A percentile compares a stretch with the other conserved stretches of the same genome.
phyloP scores from a whole-genome alignment of 2,888 invertebrate species.

The Drosophila vallismaia region DNA sequence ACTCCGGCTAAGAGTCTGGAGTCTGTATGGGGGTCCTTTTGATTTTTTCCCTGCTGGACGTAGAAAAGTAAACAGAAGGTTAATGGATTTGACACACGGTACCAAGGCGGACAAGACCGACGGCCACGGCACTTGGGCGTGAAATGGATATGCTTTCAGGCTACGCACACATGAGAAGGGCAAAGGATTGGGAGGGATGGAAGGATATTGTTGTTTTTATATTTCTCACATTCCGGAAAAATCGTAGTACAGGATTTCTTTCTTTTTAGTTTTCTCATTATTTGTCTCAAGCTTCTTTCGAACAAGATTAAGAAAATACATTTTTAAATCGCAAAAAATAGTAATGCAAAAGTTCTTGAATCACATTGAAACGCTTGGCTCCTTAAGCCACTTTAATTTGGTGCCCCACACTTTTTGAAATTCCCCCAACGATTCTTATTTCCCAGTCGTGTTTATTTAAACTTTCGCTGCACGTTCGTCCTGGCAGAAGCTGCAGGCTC shows the following conservation, averaged over 20 bases:
- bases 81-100: constrained; percentile 82
- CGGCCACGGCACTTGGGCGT: constrained; percentile 75
- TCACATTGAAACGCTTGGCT: background rate
- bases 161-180: constrained; percentile 52
- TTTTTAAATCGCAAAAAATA: background rate
- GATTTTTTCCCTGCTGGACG: constrained; percentile 55
- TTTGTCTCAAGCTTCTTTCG: background rate
- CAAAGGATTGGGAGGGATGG: constrained; percentile 6
- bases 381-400: constrained; percentile 29
- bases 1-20: constrained; percentile 21
- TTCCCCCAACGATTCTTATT: constrained; percentile 9
- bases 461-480: constrained; percentile 76
- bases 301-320: background rate
- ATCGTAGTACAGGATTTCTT: background rate
- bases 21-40: constrained; percentile 16
- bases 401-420: background rate
- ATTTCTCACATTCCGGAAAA: background rate
- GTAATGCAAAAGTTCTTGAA: background rate
- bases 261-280: background rate
- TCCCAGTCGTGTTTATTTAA: constrained; percentile 62
- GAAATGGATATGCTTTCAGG: constrained; percentile 78
- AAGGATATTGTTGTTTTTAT: constrained; percentile 21
- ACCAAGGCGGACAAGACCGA: constrained; percentile 60
- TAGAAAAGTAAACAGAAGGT: constrained; percentile 83
- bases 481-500: constrained; percentile 59